Conservation (phyloP, 2,888 invertebrate species). For the Aplocera efformata region DNA sequence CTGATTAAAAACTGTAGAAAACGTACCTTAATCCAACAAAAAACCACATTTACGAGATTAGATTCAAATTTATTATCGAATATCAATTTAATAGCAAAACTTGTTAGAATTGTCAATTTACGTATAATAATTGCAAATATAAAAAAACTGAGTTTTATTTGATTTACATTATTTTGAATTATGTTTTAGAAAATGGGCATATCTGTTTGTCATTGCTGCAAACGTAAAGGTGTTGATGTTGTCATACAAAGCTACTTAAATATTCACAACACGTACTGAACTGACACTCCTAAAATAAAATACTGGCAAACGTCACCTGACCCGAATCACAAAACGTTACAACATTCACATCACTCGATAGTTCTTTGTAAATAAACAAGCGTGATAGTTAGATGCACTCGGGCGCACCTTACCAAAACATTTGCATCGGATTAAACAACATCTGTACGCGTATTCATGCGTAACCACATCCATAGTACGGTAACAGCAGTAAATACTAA, state of each 20-base stretch:
- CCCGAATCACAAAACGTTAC: slow-evolving; percentile 43
- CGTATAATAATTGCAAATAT: too few species aligned
- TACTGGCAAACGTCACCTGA: slow-evolving; percentile 44
- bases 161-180: too few species aligned
- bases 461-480: slow-evolving; percentile 28
- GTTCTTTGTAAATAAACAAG: slow-evolving; percentile 36
- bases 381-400: slow-evolving; percentile 39
- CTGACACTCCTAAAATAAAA: slow-evolving; percentile 57
- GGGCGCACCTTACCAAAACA: slow-evolving; percentile 52
- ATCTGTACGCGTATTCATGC: slow-evolving; percentile 33
- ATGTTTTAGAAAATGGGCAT: too few species aligned
- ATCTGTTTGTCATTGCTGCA: too few species aligned
- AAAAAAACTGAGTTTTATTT: too few species aligned
- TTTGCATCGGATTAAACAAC: slow-evolving; percentile 40
- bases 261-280: slow-evolving; percentile 29
- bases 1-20: too few species aligned
- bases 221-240: slow-evolving; percentile 37
- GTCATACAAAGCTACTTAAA: slow-evolving; percentile 42
- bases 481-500: slow-evolving; percentile 22
- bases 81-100: too few species aligned
- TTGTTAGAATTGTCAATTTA: too few species aligned
- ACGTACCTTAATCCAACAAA: too few species aligned
- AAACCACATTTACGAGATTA: too few species aligned
- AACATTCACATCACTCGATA: slow-evolving; percentile 31
- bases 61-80: too few species aligned